These are phyloP conservation scores for Oreotrochilus melanogaster DNA, from an alignment of 2,113 vertebrate species.

Conservation along the genomic window DNA sequence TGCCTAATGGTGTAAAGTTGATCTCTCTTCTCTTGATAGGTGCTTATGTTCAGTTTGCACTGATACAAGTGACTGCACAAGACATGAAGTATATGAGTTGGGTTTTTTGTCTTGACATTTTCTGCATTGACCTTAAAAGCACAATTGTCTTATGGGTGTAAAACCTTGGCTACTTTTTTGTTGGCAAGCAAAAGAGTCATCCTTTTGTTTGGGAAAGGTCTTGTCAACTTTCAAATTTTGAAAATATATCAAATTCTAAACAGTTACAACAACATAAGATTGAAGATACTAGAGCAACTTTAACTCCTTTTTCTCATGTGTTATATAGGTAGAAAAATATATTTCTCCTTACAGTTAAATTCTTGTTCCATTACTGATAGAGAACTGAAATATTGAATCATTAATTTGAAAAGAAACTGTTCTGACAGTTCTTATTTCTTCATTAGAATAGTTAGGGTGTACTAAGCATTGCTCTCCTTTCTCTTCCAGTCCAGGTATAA, in stretches of 20 bases:
- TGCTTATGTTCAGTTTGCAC: background rate
- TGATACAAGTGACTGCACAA: background rate
- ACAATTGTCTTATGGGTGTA: background rate
- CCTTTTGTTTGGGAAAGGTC: background rate
- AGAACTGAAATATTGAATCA: background rate
- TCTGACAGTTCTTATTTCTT: background rate
- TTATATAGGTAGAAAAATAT: background rate
- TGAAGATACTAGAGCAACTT: background rate
- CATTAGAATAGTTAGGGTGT: background rate
- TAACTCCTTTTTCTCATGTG: background rate
- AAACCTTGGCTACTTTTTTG: background rate
- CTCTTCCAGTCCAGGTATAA: background rate
- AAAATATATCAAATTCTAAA: background rate
- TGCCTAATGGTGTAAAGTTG: background rate
- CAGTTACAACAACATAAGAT: background rate
- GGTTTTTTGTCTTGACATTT: rapidly evolving
- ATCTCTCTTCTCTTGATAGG: background rate
- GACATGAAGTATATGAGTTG: background rate
- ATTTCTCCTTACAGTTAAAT: background rate
- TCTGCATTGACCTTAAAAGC: background rate
- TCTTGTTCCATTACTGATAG: background rate
- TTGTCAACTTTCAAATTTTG: background rate
- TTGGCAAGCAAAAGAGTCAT: background rate
- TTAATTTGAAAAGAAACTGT: background rate
- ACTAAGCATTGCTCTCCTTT: background rate